Evolutionary conservation across 1,140 invertebrate species (phyloP).

Genomic region (Ostrea denselamellosa): DNA sequence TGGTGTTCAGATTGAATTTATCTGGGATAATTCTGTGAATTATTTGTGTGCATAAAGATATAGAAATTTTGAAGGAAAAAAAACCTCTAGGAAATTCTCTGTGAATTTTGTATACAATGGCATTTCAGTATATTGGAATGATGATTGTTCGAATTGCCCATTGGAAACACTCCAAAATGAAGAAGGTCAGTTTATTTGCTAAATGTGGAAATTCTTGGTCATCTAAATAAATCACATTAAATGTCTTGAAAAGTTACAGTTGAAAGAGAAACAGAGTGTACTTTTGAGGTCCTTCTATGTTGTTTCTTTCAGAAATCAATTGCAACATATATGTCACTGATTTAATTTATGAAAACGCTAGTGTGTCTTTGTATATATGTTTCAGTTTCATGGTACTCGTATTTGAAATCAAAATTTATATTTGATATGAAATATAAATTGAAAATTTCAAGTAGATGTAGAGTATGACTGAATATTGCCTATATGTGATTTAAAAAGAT

Average conservation of each 20-base stretch:
- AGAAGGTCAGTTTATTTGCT: constrained; percentile 50
- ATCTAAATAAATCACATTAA: background rate
- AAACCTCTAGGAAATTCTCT: background rate
- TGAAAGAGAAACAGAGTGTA: background rate
- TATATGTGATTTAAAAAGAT: too few relatives aligned
- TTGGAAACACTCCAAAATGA: constrained; percentile 60
- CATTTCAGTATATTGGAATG: constrained; percentile 66
- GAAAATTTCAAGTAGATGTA: too few relatives aligned
- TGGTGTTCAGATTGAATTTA: background rate
- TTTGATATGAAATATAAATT: too few relatives aligned
- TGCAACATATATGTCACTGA: background rate
- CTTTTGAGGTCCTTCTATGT: background rate
- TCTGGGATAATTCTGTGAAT: constrained; percentile 6
- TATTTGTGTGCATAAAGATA: background rate
- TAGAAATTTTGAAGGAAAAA: background rate
- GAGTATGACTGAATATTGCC: too few relatives aligned
- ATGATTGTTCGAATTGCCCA: constrained; percentile 64
- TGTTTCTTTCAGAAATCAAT: background rate
- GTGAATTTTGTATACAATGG: constrained; percentile 52
- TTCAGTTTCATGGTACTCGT: too few relatives aligned
- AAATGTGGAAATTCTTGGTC: background rate
- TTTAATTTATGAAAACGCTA: background rate
- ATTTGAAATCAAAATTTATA: too few relatives aligned
- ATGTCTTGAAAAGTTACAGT: background rate
- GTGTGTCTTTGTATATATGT: too few relatives aligned